Base-by-base conservation (phyloP, 53 echinoderm and acorn worm species). In the Echinometra lucunter region DNA sequence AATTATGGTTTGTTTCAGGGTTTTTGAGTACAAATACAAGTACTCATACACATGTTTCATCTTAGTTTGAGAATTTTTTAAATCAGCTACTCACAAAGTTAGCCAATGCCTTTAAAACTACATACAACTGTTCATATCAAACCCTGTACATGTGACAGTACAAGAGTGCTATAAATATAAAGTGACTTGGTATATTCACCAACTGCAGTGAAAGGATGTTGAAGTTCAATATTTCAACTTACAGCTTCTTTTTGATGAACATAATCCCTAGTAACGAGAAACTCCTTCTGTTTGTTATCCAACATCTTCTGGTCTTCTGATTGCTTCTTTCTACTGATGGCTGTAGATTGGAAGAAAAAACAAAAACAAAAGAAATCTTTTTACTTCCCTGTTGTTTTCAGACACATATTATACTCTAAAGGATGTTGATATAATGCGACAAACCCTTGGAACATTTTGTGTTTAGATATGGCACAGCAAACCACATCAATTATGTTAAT, bases 221-320 rank as follows among this genome's bases (percentile, higher is more conserved):
- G 30, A 34, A 10, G 32, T 34, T 66, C 30, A 32, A 32, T 34
- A 69, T 34, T 69, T 69, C 34, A 63, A 96, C 97, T 67, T 96
- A 98, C 98, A 66, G 92, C 72, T 90, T 98, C 98, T 67, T 97
- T 98, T 53, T 96, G 95, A 95, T 98, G 97, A 21, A 97, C 95
- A 91, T 97, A 93, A 37, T 98, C 96, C 44, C 96, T 95, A 10
- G 97, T 96, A 92, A 97, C 96, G 28, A 96, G 82, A 78, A 98
- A 98, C 49, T 98, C 98, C 89, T 95, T 97, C 94, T 98, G 96
- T 70, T 97, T 95, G 49, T 95, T 98, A 74, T 98, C 96, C 60
- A 97, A 80, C 35, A 98, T 94, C 94, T 97, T 98, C 82, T 89
- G 97, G 44, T 96, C 98, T 82, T 98, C 98, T n/a, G 97, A 95